Evolutionary conservation across 2,888 invertebrate genomes (phyloP), one percentile per base, ranked within the genome.

Genomic region (Timema cristinae): DNA sequence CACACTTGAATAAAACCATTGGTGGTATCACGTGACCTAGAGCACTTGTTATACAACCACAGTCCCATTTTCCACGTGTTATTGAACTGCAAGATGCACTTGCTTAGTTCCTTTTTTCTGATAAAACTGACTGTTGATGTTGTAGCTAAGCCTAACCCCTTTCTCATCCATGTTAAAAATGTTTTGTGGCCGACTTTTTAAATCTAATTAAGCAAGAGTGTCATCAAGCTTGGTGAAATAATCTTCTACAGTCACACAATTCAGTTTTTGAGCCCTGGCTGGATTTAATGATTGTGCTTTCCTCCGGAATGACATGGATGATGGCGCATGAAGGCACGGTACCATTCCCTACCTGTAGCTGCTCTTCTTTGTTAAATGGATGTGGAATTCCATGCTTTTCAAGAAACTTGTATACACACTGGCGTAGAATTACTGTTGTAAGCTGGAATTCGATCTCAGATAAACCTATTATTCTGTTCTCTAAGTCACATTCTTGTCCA

Each of bases 401-500:
- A 8, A 11, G 6, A 56, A 56, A 56, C 13, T 56, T 56, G 56
- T 56, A 56, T 7, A 56, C 1, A 56, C 56, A 56, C n/a, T 7
- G 5, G 13, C 2, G n/a, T 56, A 56, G 15, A 11, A 6, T 56
- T 13, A 56, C 56, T 7, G 56, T n/a, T 59, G 59, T 59, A 15
- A 59, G 5, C 1, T 13, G 59, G 32, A 59, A 59, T 13, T n/a
- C 0, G 9, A 59, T 13, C 32, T 59, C 15, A 59, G 59, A n/a
- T 15, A 59, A 59, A 32, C 59, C 7, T 59, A 59, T 13, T n/a
- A 59, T n/a, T 59, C 59, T 13, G 59, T 59, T n/a, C 59, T n/a
- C 59, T 59, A 59, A 5, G 59, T 59, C 59, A 59, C n/a, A n/a
- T 59, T 59, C 59, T 59, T 59, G 9, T 32, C n/a, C 59, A n/a